Percentiles rank a stretch among this genome's conserved stretches.
Conservation (phyloP, 2,797 vertebrate genomes). For the Rachycentron canadum region DNA sequence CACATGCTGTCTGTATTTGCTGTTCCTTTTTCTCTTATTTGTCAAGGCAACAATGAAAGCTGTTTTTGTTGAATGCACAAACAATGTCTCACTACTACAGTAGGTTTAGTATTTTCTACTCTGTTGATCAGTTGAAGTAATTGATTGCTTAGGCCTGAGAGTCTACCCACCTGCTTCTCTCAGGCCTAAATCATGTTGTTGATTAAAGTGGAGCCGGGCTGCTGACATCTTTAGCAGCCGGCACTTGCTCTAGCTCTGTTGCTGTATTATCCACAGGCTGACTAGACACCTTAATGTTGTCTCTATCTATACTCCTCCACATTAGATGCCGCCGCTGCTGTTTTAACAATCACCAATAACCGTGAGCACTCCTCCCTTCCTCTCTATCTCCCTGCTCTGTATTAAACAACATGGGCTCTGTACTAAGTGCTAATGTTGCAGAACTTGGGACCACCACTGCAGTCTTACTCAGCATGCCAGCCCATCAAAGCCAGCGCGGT, state of each 20-base stretch:
- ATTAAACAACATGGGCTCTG: conserved; percentile 61
- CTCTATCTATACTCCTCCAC: conserved; percentile 60
- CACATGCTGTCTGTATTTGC: conserved; percentile 36
- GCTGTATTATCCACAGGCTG: conserved; percentile 61
- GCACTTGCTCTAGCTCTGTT: conserved; percentile 43
- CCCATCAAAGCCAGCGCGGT: conserved; percentile 80
- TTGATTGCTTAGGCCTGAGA: conserved; percentile 69
- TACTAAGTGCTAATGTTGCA: conserved; percentile 83
- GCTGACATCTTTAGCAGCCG: conserved; percentile 58
- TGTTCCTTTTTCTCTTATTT: conserved; percentile 41
- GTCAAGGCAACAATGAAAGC: conserved; percentile 40
- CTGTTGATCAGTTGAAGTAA: conserved; percentile 74
- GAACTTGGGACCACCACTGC: conserved; percentile 79
- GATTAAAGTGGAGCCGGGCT: conserved; percentile 72
- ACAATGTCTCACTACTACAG: conserved; percentile 51
- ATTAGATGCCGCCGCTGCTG: conserved; percentile 42
- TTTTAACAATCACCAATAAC: conserved; percentile 65
- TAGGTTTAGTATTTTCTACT: conserved; percentile 66
- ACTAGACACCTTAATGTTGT: conserved; percentile 71
- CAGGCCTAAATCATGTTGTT: conserved; percentile 73
- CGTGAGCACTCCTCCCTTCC: conserved; percentile 43
- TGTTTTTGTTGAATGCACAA: conserved; percentile 45
- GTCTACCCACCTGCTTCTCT: conserved; percentile 71
- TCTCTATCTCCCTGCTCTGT: conserved; percentile 48
- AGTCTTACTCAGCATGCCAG: conserved; percentile 81